A percentile compares a stretch with the other conserved stretches of the same genome.
phyloP scores from a whole-genome alignment of 2,797 vertebrate species.

The Columba guinea region DNA sequence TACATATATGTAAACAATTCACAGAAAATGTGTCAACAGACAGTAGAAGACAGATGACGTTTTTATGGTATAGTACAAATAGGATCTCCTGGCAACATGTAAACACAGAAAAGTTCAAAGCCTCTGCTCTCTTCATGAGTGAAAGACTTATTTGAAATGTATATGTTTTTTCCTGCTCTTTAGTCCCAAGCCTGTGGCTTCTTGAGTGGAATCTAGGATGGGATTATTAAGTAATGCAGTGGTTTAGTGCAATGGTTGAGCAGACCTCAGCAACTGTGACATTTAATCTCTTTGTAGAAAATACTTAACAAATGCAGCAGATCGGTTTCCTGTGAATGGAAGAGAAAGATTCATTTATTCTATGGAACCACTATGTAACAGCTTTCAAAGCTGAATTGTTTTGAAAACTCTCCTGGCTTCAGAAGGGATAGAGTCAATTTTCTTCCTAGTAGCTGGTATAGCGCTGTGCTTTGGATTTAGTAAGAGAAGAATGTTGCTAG shows the following conservation, averaged over 20 bases:
- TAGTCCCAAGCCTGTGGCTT: background rate
- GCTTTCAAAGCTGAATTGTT: background rate
- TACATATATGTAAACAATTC: background rate
- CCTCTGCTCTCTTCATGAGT: background rate
- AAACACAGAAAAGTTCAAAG: background rate
- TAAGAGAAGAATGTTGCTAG: too few species aligned
- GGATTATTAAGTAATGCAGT: background rate
- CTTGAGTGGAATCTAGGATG: background rate
- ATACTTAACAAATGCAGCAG: background rate
- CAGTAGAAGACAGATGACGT: background rate
- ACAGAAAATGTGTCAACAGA: background rate
- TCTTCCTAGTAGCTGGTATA: too few species aligned
- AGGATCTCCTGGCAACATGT: background rate
- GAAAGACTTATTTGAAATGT: background rate
- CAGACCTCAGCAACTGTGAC: background rate
- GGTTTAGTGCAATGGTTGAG: background rate
- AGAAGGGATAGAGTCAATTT: too few species aligned
- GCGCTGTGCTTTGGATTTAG: too few species aligned
- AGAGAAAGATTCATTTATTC: background rate
- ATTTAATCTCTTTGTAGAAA: conserved; percentile 13
- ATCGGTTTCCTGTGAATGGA: background rate
- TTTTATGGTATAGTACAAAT: background rate
- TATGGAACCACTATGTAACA: background rate
- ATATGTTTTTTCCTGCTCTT: background rate
- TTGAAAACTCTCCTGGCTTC: background rate